These are phyloP conservation scores for Melanostoma mellinum DNA, from an alignment of 2,888 invertebrate species.

Conservation along the genomic window DNA sequence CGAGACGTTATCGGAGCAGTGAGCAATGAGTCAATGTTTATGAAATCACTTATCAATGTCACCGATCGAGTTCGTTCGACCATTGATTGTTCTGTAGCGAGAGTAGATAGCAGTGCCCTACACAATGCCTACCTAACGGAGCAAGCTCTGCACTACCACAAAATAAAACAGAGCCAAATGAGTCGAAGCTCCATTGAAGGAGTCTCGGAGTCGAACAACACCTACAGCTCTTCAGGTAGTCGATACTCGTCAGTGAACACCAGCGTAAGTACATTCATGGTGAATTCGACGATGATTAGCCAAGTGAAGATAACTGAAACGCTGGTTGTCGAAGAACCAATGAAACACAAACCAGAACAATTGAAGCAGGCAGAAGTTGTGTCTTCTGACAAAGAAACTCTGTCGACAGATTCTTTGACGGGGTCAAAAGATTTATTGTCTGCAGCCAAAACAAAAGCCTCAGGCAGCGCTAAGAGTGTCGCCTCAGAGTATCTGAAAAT, in stretches of 20 bases:
- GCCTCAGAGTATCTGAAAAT: constrained; percentile 87
- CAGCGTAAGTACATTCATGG: constrained; percentile 12
- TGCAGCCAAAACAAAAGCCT: constrained; percentile 29
- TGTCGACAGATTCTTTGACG: background rate
- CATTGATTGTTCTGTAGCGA: constrained; percentile 53
- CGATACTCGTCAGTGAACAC: constrained; percentile 29
- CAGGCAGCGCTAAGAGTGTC: constrained; percentile 84
- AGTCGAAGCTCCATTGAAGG: constrained; percentile 79
- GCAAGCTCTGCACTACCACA: constrained; percentile 87
- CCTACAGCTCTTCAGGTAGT: constrained; percentile 72
- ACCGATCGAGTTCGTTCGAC: constrained; percentile 80
- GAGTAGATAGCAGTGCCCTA: constrained; percentile 85
- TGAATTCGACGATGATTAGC: constrained; percentile 21
- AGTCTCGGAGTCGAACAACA: constrained; percentile 84
- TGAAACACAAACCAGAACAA: constrained; percentile 6
- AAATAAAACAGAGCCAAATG: constrained; percentile 87
- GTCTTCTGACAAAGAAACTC: constrained; percentile 40
- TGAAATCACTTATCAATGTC: constrained; percentile 80
- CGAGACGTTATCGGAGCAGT: constrained; percentile 79
- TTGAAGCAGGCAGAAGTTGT: constrained; percentile 1
- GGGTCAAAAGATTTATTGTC: constrained; percentile 18
- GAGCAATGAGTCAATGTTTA: constrained; percentile 78
- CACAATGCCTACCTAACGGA: constrained; percentile 89
- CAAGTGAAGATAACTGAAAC: constrained; percentile 8
- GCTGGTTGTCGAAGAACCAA: constrained; percentile 15